Conservation (phyloP, 2,888 invertebrate genomes). For the Sabatieria punctata region DNA sequence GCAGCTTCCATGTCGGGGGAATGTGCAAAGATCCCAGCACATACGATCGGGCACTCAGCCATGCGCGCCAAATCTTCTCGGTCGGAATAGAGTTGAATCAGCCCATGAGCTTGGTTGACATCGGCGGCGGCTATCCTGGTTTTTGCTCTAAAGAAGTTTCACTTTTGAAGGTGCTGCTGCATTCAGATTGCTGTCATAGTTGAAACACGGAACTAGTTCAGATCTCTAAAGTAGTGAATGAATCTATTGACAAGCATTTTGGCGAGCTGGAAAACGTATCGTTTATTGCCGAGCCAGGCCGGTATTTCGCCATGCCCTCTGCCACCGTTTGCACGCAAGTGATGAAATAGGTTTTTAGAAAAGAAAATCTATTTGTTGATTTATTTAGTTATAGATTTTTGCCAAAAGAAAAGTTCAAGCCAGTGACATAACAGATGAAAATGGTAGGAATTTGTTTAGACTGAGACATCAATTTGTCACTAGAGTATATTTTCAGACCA, state of each 20-base stretch:
- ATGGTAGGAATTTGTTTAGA: no score
- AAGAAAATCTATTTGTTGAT: no score
- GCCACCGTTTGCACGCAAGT: slow-evolving; percentile 72
- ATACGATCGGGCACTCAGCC: slow-evolving; percentile 56
- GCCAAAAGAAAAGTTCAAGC: no score
- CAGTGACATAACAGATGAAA: no score
- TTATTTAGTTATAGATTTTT: no score
- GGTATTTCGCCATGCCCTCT: slow-evolving; percentile 81
- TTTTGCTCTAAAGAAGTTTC: slow-evolving; percentile 43
- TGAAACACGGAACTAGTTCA: slow-evolving; percentile 29
- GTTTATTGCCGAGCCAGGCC: slow-evolving; percentile 82
- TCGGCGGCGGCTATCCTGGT: slow-evolving; percentile 75
- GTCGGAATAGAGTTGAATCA: slow-evolving; percentile 52
- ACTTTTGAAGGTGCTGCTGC: slow-evolving; percentile 39
- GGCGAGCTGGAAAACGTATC: slow-evolving; percentile 49
- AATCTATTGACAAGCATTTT: slow-evolving; percentile 58
- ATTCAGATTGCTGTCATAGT: no score
- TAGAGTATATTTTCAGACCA: no score
- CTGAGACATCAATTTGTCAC: no score
- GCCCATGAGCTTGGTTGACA: slow-evolving; percentile 56
- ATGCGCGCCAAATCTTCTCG: slow-evolving; percentile 53
- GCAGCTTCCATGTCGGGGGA: no score
- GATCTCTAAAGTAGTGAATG: slow-evolving; percentile 59
- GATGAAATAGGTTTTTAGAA: no score
- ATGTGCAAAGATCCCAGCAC: no score